Evolutionary conservation across 2,113 vertebrate species (phyloP).

Genomic region (Lycaon pictus): DNA sequence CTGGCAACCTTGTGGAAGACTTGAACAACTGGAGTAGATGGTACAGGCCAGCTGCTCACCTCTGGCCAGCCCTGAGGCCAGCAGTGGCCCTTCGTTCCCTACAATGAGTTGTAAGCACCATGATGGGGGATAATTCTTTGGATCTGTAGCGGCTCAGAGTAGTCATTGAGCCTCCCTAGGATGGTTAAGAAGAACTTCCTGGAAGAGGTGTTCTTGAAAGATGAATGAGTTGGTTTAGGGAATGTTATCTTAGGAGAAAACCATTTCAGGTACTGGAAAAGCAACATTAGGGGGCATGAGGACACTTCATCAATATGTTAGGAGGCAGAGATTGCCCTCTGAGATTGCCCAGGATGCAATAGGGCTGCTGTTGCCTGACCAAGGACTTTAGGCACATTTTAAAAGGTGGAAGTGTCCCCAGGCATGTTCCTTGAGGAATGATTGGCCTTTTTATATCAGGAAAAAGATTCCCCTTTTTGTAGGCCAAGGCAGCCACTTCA

Average conservation of each 20-base stretch:
- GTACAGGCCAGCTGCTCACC: not conserved
- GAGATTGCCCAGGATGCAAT: not conserved
- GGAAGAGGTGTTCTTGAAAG: not conserved
- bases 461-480: not conserved
- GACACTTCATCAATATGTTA: not conserved
- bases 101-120: too few species aligned
- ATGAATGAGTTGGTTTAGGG: not conserved
- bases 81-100: not conserved
- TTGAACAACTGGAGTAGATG: not conserved
- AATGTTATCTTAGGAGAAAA: not conserved
- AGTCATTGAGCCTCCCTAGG: not conserved
- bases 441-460: not conserved
- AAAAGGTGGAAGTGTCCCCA: not conserved
- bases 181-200: not conserved
- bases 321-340: not conserved
- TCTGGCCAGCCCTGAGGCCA: not conserved
- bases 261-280: not conserved
- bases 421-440: not conserved
- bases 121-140: not conserved
- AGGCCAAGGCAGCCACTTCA: not conserved
- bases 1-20: not conserved
- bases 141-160: not conserved
- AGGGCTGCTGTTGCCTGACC: not conserved
- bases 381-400: too few species aligned
- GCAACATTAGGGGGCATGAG: not conserved